phyloP scores from a whole-genome alignment of 1,140 invertebrate species.

The Scaptomyza montana region DNA sequence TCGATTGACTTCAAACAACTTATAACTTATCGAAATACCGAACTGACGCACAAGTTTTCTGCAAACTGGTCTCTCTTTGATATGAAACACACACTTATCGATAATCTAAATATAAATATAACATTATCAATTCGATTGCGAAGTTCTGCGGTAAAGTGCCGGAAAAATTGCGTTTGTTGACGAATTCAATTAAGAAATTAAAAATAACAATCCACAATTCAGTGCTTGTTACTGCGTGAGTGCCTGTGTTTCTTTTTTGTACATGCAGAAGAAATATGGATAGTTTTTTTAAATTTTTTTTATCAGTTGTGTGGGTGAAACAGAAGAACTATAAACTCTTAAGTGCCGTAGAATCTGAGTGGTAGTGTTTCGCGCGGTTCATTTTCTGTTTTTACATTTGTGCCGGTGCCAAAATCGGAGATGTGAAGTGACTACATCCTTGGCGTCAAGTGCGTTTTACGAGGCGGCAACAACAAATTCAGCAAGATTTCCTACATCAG shows the following conservation, averaged over 20 bases:
- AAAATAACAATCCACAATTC: conserved; percentile 4
- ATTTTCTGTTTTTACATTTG: neutral
- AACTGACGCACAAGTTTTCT: neutral
- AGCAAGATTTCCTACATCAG: neutral
- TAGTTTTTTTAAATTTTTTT: conserved; percentile 20
- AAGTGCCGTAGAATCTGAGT: neutral
- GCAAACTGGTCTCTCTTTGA: conserved; percentile 20
- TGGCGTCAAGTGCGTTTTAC: neutral
- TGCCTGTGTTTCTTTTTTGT: conserved; percentile 13
- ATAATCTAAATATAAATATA: conserved; percentile 19
- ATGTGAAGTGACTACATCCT: neutral
- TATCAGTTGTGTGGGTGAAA: conserved; percentile 17
- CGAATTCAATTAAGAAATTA: conserved; percentile 21
- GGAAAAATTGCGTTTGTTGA: conserved; percentile 33
- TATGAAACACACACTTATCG: conserved; percentile 8
- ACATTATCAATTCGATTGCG: conserved; percentile 43
- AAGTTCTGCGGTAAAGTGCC: conserved; percentile 47
- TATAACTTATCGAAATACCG: conserved; percentile 4
- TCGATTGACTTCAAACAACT: neutral
- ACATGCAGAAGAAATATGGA: neutral
- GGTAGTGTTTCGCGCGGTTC: conserved; percentile 28
- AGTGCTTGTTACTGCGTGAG: conserved; percentile 6
- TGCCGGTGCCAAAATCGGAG: conserved; percentile 2
- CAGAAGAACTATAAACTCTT: conserved; percentile 14
- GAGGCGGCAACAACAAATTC: conserved; percentile 23